Evolutionary conservation across 2,888 invertebrate genomes (phyloP).

Genomic region (Dolichopus griseipennis): DNA sequence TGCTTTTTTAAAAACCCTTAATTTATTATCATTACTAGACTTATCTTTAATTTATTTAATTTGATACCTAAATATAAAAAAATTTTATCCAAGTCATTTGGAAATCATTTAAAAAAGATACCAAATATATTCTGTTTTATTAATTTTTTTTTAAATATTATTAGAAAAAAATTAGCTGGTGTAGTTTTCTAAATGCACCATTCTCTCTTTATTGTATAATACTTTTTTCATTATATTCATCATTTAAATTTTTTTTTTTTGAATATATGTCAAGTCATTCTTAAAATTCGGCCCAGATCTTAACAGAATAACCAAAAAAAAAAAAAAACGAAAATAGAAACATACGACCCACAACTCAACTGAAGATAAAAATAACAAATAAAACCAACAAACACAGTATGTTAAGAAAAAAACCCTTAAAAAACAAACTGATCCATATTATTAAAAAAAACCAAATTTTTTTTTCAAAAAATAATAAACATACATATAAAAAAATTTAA

Average conservation of each 20-base stretch:
- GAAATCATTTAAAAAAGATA: background rate
- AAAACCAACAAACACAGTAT: background rate
- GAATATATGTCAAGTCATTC: background rate
- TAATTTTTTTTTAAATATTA: background rate
- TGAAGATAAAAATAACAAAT: too few species aligned
- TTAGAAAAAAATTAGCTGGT: background rate
- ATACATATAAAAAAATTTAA: background rate
- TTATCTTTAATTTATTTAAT: too few species aligned
- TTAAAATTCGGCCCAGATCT: background rate
- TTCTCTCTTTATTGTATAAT: background rate
- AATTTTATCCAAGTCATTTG: background rate
- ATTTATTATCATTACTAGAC: too few species aligned
- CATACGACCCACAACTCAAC: background rate
- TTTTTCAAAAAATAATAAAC: background rate
- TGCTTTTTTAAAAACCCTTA: too few species aligned
- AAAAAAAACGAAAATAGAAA: background rate
- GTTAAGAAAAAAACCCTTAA: background rate
- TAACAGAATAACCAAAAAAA: background rate
- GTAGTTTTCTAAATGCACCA: background rate
- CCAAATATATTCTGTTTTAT: background rate
- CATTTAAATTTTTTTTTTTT: background rate
- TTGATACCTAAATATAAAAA: background rate
- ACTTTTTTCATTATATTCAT: background rate
- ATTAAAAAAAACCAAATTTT: too few species aligned
- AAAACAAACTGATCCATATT: conserved; percentile 1